Percentiles rank a stretch among this genome's conserved stretches.
Conservation (phyloP, 2,888 invertebrate species). For the Drosophila suboccidentalis region DNA sequence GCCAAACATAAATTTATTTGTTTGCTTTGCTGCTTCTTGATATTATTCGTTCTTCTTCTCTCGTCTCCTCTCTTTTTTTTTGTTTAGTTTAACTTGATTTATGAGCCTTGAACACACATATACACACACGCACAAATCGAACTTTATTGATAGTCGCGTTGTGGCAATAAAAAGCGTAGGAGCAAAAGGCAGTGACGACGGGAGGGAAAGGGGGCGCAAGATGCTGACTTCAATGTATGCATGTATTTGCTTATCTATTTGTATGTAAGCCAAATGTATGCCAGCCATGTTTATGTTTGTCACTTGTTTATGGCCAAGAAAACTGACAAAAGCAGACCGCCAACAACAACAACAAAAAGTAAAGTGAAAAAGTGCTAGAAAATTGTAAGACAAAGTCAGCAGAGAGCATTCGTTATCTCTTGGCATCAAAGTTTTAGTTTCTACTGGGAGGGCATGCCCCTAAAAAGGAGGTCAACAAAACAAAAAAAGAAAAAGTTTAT, state of each 20-base stretch:
- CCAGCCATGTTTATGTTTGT: constrained; percentile 63
- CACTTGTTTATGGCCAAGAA: constrained; percentile 56
- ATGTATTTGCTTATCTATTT: constrained; percentile 3
- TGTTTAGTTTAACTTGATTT: constrained; percentile 70
- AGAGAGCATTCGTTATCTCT: constrained; percentile 33
- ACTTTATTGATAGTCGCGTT: constrained; percentile 73
- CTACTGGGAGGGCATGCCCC: not conserved
- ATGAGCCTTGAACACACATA: constrained; percentile 52
- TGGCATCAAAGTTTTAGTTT: constrained; percentile 32
- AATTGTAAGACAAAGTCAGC: constrained; percentile 43
- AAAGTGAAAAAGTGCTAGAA: constrained; percentile 38
- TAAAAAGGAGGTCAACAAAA: constrained; percentile 50
- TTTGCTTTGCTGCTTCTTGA: constrained; percentile 40
- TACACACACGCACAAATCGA: constrained; percentile 51
- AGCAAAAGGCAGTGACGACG: constrained; percentile 1
- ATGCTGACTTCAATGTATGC: constrained; percentile 54
- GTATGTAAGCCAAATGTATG: constrained; percentile 42
- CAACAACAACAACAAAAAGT: constrained; percentile 3
- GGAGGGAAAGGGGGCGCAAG: constrained; percentile 29
- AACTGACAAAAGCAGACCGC: constrained; percentile 30
- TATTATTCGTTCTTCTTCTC: constrained; percentile 24
- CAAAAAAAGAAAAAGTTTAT: constrained; percentile 31
- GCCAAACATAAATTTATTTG: constrained; percentile 71
- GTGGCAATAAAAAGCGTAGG: constrained; percentile 58
- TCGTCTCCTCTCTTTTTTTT: constrained; percentile 14